Evolutionary conservation across 2,113 vertebrate species (phyloP), one percentile per base, ranked within the genome.

Genomic region (Danionella cerebrum): DNA sequence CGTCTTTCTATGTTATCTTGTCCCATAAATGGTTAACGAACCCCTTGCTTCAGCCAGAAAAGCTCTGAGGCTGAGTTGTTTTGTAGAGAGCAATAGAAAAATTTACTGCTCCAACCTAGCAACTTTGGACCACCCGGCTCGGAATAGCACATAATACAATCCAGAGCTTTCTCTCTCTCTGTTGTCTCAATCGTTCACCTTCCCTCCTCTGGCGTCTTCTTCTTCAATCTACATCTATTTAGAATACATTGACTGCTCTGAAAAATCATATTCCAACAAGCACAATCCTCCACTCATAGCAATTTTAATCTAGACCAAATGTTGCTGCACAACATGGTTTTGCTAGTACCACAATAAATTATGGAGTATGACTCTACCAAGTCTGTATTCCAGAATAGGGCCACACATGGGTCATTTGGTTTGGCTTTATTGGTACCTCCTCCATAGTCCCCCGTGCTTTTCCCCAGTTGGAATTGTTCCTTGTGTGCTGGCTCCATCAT

Each of bases 11-110:
- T 71, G 73, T 73, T 73, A 58, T 71, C 67, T 73, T 69, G 65
- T 69, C 66, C 79, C 72, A 66, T 77, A 78, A 75, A 80, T 75
- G 76, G 76, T 71, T 80, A 77, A 78, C 47, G 39, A 65, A 41
- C 60, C 69, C 65, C 55, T 42, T 70, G 45, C 33, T n/a, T 41
- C 18, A 33, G 22, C 45, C 51, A 54, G 50, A 48, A 74, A 75
- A 67, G 53, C 53, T 70, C 60, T 9, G 35, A 57, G 64, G 55
- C 59, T 54, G 59, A 69, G 62, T 66, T 79, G 68, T 79, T 80
- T 73, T 77, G 74, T 53, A 72, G 72, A 76, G 66, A 63, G 67
- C 59, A 75, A 67, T 57, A 67, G 62, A 64, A 75, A 76, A 76
- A 78, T 76, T 75, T 60, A 71, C 69, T 75, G 70, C 76, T 76